Percentiles rank a stretch among this genome's conserved stretches.
phyloP scores from a whole-genome alignment of 1,140 invertebrate genomes.

The Atta cephalotes region DNA sequence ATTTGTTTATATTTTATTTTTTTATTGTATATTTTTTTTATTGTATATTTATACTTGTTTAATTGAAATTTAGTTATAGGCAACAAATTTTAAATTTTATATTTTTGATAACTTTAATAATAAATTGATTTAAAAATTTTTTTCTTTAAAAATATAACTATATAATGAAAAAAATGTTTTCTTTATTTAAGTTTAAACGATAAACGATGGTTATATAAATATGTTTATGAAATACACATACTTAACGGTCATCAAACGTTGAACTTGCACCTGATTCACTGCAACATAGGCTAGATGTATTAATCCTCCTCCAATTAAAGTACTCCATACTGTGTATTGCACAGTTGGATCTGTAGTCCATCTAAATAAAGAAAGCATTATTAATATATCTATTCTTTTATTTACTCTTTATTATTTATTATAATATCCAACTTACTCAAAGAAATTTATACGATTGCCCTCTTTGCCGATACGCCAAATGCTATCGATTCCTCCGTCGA shows the following conservation, averaged over 20 bases:
- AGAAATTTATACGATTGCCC: constrained; percentile 82
- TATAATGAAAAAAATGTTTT: not conserved
- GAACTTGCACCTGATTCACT: constrained; percentile 91
- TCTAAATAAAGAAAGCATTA: constrained; percentile 57
- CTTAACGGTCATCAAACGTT: constrained; percentile 83
- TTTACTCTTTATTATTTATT: constrained; percentile 1
- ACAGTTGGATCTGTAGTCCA: constrained; percentile 89
- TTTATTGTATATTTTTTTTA: too few species aligned
- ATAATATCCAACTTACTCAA: constrained; percentile 74
- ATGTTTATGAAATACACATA: constrained; percentile 55
- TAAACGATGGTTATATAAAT: not conserved
- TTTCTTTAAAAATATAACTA: not conserved
- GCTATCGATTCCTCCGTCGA: constrained; percentile 88
- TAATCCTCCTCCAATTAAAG: constrained; percentile 91
- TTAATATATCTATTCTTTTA: constrained; percentile 5
- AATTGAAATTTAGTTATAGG: not conserved
- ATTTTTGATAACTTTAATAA: not conserved
- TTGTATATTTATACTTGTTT: not conserved
- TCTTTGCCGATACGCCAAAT: constrained; percentile 90
- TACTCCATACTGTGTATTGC: constrained; percentile 91
- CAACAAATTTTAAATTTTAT: not conserved
- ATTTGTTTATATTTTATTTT: not conserved
- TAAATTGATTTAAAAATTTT: not conserved
- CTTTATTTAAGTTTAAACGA: not conserved
- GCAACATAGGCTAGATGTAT: constrained; percentile 92